Evolutionary conservation across 2,797 vertebrate species (phyloP).

Genomic region (Apogon hyalosoma): DNA sequence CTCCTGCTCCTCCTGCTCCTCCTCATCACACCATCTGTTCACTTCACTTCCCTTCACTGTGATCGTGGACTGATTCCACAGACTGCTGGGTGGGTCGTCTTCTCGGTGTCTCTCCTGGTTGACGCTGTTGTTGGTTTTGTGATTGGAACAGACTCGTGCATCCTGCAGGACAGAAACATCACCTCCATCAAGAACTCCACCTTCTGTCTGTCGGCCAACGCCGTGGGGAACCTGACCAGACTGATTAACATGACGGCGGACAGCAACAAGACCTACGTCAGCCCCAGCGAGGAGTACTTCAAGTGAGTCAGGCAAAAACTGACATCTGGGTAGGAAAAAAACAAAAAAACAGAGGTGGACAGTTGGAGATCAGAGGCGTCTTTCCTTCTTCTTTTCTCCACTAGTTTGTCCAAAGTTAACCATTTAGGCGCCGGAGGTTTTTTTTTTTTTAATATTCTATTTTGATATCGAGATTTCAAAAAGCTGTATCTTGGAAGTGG

Average conservation of each 20-base stretch:
- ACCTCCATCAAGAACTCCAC: constrained; percentile 93
- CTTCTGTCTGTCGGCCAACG: constrained; percentile 93
- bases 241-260: constrained; percentile 89
- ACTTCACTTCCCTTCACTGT: too few species aligned
- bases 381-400: too few species aligned
- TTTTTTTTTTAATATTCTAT: too few species aligned
- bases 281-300: constrained; percentile 98
- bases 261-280: constrained; percentile 93
- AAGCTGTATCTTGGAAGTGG: too few species aligned
- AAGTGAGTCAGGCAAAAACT: constrained; percentile 87
- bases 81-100: too few species aligned
- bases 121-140: constrained; percentile 56
- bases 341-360: neutral
- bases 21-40: too few species aligned
- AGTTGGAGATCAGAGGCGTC: neutral
- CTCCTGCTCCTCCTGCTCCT: too few species aligned
- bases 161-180: constrained; percentile 90
- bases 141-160: constrained; percentile 89
- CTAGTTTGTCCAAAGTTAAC: too few species aligned
- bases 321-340: neutral
- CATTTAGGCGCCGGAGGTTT: too few species aligned
- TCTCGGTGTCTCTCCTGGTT: neutral
- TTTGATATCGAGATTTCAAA: too few species aligned
- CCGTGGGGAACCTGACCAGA: constrained; percentile 89
- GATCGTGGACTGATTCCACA: too few species aligned